Conservation (phyloP, 2,888 invertebrate genomes). For the Oscheius onirici region DNA sequence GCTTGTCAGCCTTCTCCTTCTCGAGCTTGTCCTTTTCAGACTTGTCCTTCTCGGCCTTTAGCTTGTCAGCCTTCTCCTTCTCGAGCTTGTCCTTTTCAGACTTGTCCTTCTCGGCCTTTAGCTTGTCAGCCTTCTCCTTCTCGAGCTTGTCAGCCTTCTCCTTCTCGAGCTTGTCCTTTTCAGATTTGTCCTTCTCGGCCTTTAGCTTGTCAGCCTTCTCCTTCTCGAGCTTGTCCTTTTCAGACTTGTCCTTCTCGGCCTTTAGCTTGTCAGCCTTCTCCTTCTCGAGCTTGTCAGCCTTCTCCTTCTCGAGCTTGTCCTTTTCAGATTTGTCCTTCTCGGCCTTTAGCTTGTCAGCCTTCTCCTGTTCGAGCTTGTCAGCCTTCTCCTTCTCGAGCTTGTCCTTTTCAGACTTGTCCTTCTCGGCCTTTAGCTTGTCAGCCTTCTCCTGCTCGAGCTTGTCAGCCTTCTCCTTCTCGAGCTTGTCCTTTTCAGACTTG, state of each 20-base stretch:
- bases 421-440: neutral
- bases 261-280: neutral
- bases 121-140: neutral
- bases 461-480: neutral
- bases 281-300: neutral
- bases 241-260: neutral
- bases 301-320: neutral
- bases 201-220: neutral
- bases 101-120: neutral
- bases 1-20: neutral
- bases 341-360: neutral
- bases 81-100: neutral
- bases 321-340: neutral
- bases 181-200: neutral
- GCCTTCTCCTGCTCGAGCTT: neutral
- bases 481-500: neutral
- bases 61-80: neutral
- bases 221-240: slow-evolving; percentile 1
- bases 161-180: slow-evolving; percentile 1
- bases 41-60: neutral
- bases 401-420: neutral
- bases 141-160: no score
- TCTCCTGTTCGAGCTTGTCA: neutral
- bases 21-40: neutral
- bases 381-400: neutral